Evolutionary conservation across 1,140 invertebrate genomes (phyloP), one percentile per base, ranked within the genome.

Genomic region (Arctopsyche grandis): DNA sequence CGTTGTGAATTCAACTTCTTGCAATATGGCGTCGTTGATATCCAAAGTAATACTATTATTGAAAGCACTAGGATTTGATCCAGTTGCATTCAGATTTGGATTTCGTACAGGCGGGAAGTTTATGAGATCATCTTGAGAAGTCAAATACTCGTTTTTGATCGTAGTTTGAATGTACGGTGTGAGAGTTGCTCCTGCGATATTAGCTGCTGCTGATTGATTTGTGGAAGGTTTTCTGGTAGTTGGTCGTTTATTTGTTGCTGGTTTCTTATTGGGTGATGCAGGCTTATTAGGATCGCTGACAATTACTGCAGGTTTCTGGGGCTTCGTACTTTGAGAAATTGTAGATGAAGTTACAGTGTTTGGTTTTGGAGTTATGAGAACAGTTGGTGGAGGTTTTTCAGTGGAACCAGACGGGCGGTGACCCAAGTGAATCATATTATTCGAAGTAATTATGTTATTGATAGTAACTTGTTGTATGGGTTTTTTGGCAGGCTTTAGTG

Each of bases 21-120:
- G 88, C 1, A 90, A 79, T 9, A 89, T 82, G 9, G 86, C 84
- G 22, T 86, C 86, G 24, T 66, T 22, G 16, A 84, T 84, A 66
- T 87, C 83, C 60, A 60, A 87, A 44, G 90, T 88, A n/a, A 91
- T 86, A 9, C 90, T 91, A 26, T 89, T 90, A 69, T 91, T 92
- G 73, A 84, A 90, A 0, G 89, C 84, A 1, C 89, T 86, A 0
- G 90, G 86, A 22, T 90, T 86, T 0, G 90, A 87, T 4, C 86
- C 87, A 0, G 92, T 93, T 77, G 91, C 91, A 76, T 95, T 95
- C 0, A 94, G 85, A 86, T 94, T 93, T 0, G 94, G 94, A 85
- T 95, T 94, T 71, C 94, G 90, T 0, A 95, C 94, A 0, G 94
- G 94, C 29, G 94, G 94, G 86, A 96, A 96, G 80, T 94, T 95